Conservation (phyloP, 2,888 invertebrate genomes). For the Thereva nobilitata region DNA sequence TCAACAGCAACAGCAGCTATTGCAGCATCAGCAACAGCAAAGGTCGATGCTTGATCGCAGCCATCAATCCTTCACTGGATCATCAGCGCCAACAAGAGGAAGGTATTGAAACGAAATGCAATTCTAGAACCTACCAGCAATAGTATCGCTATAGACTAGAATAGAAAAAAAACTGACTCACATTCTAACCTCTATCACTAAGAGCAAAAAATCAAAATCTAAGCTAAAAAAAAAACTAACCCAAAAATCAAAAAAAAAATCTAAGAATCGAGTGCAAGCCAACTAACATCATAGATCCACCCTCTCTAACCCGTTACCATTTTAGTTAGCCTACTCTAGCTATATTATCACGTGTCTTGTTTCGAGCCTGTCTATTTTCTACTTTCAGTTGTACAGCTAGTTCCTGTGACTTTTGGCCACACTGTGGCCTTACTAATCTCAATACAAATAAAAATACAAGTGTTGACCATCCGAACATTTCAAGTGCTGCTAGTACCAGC, state of each 20-base stretch:
- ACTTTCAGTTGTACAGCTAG: constrained; percentile 59
- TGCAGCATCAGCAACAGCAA: constrained; percentile 43
- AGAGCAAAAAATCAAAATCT: constrained; percentile 20
- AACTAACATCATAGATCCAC: constrained; percentile 36
- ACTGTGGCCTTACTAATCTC: constrained; percentile 48
- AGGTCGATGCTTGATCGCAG: constrained; percentile 35
- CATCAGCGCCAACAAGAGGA: constrained; percentile 46
- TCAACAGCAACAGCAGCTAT: constrained; percentile 29
- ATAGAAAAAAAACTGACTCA: constrained; percentile 28
- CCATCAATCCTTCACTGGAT: constrained; percentile 32
- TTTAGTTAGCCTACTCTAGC: constrained; percentile 36
- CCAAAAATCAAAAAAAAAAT: constrained; percentile 18
- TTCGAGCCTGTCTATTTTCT: constrained; percentile 39
- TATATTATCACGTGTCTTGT: constrained; percentile 36
- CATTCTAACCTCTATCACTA: constrained; percentile 37
- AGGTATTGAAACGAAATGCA: constrained; percentile 51
- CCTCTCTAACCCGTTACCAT: constrained; percentile 32
- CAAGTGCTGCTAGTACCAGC: constrained; percentile 21
- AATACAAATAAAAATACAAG: constrained; percentile 35
- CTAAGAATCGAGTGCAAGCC: constrained; percentile 20
- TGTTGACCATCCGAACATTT: constrained; percentile 32
- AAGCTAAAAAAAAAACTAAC: not conserved
- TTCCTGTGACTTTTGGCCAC: constrained; percentile 68
- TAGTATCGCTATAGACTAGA: constrained; percentile 34
- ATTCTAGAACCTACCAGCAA: constrained; percentile 34